Percentiles rank a stretch among this genome's conserved stretches.
phyloP scores from a whole-genome alignment of 2,888 invertebrate species.

The Deroplatys truncata region DNA sequence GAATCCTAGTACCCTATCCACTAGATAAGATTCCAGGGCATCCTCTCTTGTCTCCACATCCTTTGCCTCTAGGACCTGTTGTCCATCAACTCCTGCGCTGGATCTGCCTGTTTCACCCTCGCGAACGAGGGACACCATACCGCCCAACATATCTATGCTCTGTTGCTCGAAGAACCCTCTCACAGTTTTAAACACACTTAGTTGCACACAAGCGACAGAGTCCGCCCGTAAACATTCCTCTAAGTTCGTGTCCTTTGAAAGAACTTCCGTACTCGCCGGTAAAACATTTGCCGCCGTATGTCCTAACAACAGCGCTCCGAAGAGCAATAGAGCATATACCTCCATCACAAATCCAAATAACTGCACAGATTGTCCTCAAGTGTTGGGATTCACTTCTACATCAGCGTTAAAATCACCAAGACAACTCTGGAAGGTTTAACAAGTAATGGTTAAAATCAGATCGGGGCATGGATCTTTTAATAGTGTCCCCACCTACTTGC shows the following conservation, averaged over 20 bases:
- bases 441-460: background rate
- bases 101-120: constrained; percentile 21
- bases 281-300: background rate
- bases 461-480: background rate
- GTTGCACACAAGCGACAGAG: constrained; percentile 61
- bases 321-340: background rate
- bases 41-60: constrained; percentile 52
- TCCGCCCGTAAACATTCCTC: constrained; percentile 57
- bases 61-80: constrained; percentile 48
- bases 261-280: background rate
- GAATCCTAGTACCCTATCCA: constrained; percentile 52
- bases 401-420: background rate
- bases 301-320: background rate
- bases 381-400: background rate
- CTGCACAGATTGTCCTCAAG: background rate
- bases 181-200: constrained; percentile 54
- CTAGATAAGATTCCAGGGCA: constrained; percentile 55
- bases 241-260: constrained; percentile 33
- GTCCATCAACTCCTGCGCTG: constrained; percentile 36
- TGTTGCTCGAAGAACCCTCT: constrained; percentile 56
- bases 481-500: background rate
- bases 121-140: constrained; percentile 47
- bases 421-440: background rate
- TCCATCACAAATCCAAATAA: background rate
- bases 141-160: constrained; percentile 53